Base-by-base conservation (phyloP, 2,888 invertebrate species). In the Ctenicera cuprea region DNA sequence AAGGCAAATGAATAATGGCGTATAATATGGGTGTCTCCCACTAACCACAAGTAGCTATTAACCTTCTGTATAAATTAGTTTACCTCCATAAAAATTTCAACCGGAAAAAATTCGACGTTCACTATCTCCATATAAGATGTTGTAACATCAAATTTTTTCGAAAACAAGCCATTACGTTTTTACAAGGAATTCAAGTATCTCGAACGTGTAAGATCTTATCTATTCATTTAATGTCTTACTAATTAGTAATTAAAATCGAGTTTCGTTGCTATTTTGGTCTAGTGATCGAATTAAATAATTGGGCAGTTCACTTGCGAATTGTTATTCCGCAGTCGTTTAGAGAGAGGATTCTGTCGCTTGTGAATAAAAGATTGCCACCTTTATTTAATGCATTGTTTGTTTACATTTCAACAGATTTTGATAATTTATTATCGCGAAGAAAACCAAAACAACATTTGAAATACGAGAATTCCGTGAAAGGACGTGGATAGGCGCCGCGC, bases 21-120 rank as follows among this genome's bases (percentile, higher is more conserved):
- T 76, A 71, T 76, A 73, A 72, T 80, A 82, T 81, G 82, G 82
- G 82, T 80, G 82, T 80, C 76, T 74, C 80, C 76, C 76, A 50
- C 59, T 38, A 68, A 68, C 68, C 38, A 30, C 57, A 43, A 61
- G 61, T 48, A 61, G 75, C 77, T 75, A 79, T 79, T 80, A 79
- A 75, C 76, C 76, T 77, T 80, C 78, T 76, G 71, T 48, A 71
- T 74, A 68, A 68, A 70, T 70, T 70, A 69, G 41, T 57, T 59
- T 20, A 62, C 12, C 20, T 3, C 18, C 22, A 62, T 62, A 62
- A 62, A 62, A 62, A 62, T 45, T 12, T 59, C 26, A 62, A 2
- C 30, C 45, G 62, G 41, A 62, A 26, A 54, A 38, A 43, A 20
- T 26, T 59, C 18, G 26, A 45, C 62, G 43, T 43, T 62, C 41